phyloP scores from a whole-genome alignment of 2,888 invertebrate genomes.

The Hirudinaria manillensis region DNA sequence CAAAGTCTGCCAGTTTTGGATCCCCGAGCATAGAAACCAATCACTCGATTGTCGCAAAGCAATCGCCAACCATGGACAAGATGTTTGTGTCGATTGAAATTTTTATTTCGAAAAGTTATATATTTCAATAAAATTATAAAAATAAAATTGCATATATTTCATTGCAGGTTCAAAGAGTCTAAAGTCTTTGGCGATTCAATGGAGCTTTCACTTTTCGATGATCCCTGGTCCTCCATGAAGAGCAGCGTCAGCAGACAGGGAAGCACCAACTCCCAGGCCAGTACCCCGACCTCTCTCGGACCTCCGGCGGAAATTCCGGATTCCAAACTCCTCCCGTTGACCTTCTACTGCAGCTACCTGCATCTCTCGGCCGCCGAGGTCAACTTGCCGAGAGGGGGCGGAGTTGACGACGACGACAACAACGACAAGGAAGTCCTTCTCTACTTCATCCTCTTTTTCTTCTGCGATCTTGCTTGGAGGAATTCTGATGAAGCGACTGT shows the following conservation, averaged over 20 bases:
- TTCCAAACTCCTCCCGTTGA: not conserved
- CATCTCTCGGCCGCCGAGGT: not conserved
- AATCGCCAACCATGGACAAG: not conserved
- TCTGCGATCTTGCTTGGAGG: conserved; percentile 27
- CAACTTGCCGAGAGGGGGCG: not conserved
- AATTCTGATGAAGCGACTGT: conserved; percentile 13
- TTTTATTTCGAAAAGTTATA: no score
- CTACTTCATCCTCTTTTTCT: not conserved
- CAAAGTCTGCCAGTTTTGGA: no score
- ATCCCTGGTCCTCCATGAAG: conserved; percentile 9
- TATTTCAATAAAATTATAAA: not conserved
- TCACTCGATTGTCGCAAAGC: no score
- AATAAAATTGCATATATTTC: not conserved
- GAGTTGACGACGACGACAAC: not conserved
- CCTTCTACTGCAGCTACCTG: not conserved
- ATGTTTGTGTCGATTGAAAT: not conserved
- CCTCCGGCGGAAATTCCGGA: not conserved
- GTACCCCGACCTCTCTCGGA: not conserved
- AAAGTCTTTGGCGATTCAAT: not conserved
- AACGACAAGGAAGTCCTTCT: conserved; percentile 6
- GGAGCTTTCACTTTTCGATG: not conserved
- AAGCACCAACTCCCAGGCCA: not conserved
- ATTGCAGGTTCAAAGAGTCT: not conserved
- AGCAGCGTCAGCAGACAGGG: not conserved
- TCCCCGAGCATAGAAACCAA: no score